These are phyloP conservation scores for Phyllostomus discolor DNA, from an alignment of 2,113 vertebrate species.

Conservation along the genomic window DNA sequence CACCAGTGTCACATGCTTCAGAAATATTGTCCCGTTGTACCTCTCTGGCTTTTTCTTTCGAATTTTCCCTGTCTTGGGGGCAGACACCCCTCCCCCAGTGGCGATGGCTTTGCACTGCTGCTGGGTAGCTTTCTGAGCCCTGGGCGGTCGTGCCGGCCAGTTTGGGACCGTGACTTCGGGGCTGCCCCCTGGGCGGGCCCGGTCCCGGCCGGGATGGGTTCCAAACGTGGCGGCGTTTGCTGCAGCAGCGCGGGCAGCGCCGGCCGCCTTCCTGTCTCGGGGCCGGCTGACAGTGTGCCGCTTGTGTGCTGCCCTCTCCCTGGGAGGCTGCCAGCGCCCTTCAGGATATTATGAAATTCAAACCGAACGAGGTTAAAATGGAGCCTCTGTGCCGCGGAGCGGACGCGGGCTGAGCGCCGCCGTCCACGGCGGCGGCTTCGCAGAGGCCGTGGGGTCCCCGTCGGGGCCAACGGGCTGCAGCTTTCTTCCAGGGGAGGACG, in stretches of 20 bases:
- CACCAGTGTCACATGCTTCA: not conserved
- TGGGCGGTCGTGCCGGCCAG: not conserved
- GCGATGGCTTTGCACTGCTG: not conserved
- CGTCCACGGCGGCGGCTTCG: rapidly evolving
- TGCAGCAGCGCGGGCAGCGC: not conserved
- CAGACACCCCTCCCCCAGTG: rapidly evolving
- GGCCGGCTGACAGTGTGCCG: not conserved
- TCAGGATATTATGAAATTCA: conserved; percentile 48
- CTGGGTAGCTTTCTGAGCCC: not conserved
- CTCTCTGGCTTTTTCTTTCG: not conserved
- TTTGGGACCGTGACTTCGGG: not conserved
- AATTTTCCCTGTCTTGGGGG: not conserved
- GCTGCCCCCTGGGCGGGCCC: too few relatives aligned
- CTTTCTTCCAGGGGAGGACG: not conserved
- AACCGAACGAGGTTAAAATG: conserved; percentile 8
- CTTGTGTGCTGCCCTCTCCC: not conserved
- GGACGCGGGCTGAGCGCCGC: not conserved
- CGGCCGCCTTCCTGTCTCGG: not conserved
- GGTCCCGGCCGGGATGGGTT: rapidly evolving
- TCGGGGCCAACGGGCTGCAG: not conserved
- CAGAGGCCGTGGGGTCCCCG: not conserved
- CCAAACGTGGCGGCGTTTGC: not conserved
- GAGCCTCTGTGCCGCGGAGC: not conserved
- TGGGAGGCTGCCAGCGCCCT: conserved; percentile 18
- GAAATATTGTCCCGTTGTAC: rapidly evolving